Evolutionary conservation across 2,113 vertebrate species (phyloP), one percentile per base, ranked within the genome.

Genomic region (Ptilonorhynchus violaceus): DNA sequence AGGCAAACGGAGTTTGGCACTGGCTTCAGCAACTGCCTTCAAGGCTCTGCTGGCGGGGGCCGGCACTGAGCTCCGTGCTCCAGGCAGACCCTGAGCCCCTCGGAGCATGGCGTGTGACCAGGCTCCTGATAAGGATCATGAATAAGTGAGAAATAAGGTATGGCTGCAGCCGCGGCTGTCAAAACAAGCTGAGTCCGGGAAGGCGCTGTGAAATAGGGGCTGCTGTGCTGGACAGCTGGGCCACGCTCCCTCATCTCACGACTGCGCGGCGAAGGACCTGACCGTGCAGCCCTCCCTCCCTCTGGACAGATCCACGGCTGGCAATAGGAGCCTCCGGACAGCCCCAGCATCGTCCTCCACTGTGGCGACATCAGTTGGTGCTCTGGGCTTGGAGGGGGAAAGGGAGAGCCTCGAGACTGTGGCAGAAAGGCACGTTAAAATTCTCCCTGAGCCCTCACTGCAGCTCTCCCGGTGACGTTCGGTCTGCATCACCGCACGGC

Each of bases 391-490:
- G 2, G 16, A 58, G 37, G 22, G 31, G 59, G 28, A 79, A 74
- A 53, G 59, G 55, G 56, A 62, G 68, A 84, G 2, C 64, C 56
- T 31, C 1, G n/a, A 67, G 69, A 46, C 11, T 7, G 30, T 66
- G 92, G 83, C 72, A 46, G 79, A 70, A 63, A 39, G n/a, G 53
- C 89, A 96, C 63, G 96, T 97, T 97, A 96, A 96, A 93, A 97
- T 96, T 96, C 96, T 96, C 93, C 10, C 91, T 94, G 72, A 92
- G 95, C 93, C 81, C 64, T 42, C 94, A 96, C 95, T 95, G 96
- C 96, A 96, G 96, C 92, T 96, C 87, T 95, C 66, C 85, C 23
- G 7, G 93, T 97, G 96, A 96, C 96, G 94, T 95, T 92, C 46
- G 42, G 93, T 74, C 94, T 96, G 96, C 96, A 96, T 96, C 96